Evolutionary conservation across 2,113 vertebrate species (phyloP).

Genomic region (Dunckerocampus dactyliophorus): DNA sequence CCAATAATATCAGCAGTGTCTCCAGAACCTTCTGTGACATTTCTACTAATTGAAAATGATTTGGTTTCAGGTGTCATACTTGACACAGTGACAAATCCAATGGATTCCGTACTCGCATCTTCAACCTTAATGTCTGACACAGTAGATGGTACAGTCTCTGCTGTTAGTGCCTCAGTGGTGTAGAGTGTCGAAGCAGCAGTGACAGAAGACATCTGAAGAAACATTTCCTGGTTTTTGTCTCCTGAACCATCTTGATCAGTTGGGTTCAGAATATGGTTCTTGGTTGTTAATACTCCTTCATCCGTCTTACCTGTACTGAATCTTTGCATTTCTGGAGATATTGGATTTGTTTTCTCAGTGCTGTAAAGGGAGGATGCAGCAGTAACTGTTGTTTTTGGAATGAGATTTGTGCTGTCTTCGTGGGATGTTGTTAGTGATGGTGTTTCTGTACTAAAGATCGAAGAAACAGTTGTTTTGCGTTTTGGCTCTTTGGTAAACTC

Average conservation of each 20-base stretch:
- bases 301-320: not conserved
- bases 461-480: not conserved
- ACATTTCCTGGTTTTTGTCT: not conserved
- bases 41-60: not conserved
- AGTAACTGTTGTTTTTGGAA: not conserved
- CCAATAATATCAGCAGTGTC: not conserved
- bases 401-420: not conserved
- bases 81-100: not conserved
- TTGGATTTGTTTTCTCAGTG: constrained; percentile 6
- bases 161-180: constrained; percentile 5
- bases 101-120: not conserved
- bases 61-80: not conserved
- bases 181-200: not conserved
- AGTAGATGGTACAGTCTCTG: not conserved
- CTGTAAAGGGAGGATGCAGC: not conserved
- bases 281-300: not conserved
- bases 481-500: not conserved
- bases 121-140: not conserved
- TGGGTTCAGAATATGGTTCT: not conserved
- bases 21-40: not conserved
- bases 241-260: constrained; percentile 1
- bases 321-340: not conserved
- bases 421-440: constrained; percentile 1
- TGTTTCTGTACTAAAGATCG: not conserved
- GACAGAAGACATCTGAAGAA: not conserved